Evolutionary conservation across 2,797 vertebrate species (phyloP).

Genomic region (Sebastes kiyomatsui): DNA sequence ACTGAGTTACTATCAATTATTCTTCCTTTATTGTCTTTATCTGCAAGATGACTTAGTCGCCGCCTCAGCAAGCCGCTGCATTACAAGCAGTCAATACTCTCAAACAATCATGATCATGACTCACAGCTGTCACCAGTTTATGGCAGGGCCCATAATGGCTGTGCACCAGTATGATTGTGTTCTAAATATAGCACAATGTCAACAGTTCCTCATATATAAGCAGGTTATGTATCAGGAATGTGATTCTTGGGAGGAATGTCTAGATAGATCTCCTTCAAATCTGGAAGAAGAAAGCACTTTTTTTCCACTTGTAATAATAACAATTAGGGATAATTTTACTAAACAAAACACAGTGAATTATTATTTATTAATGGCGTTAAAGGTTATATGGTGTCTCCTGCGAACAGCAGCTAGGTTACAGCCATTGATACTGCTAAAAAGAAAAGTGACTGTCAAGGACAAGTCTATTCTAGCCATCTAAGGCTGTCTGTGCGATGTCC

Average conservation of each 20-base stretch:
- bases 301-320: too few relatives aligned
- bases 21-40: constrained; percentile 31
- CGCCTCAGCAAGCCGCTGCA: constrained; percentile 35
- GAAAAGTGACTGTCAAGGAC: constrained; percentile 46
- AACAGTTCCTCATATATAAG: constrained; percentile 21
- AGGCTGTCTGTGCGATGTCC: constrained; percentile 14
- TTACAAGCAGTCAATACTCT: constrained; percentile 54
- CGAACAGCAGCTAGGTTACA: constrained; percentile 34
- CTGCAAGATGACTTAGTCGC: constrained; percentile 12
- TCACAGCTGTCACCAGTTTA: constrained; percentile 62
- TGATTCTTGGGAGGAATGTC: not conserved
- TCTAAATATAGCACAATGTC: constrained; percentile 60
- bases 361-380: constrained; percentile 12
- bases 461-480: constrained; percentile 30
- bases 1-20: constrained; percentile 18
- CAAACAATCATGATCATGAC: constrained; percentile 56
- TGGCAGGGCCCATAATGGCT: constrained; percentile 50
- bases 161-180: constrained; percentile 47
- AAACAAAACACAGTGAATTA: not conserved
- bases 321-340: not conserved
- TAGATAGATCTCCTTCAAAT: not conserved
- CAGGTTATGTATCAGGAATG: constrained; percentile 10
- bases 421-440: constrained; percentile 31
- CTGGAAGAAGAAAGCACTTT: not conserved
- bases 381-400: constrained; percentile 14